Evolutionary conservation across 2,797 vertebrate genomes (phyloP), one percentile per base, ranked within the genome.

Genomic region (Sylvilagus floridanus): DNA sequence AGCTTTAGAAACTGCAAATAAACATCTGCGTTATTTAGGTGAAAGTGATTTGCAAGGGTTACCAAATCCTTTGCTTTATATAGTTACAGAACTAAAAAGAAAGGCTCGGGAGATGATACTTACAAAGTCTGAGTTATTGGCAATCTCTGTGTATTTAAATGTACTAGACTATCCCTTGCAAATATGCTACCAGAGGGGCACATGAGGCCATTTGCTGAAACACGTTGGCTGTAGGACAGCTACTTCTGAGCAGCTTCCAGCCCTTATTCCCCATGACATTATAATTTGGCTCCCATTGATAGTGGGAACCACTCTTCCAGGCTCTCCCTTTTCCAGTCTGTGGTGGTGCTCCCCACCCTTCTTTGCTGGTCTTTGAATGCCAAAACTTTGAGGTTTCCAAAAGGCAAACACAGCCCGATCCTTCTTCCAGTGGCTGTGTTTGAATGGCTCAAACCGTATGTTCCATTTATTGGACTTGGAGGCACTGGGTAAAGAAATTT

Each of bases 371-470:
- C 32, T 93, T 71, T 88, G 69, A 35, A 89, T 87, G 62, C 83
- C 93, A 96, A 90, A 92, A 5, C 37, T 90, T 73, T 91, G 91
- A 97, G 88, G 75, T 91, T 96, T 93, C 28, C 90, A 86, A 93
- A 90, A 93, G 63, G 66, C 84, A 94, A 72, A 85, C 92, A 92
- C 30, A 93, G 73, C 37, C 65, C 22, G 14, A 8, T 71, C 52
- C 72, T 76, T 92, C 71, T 30, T 50, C 47, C 7, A 24, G 68
- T 69, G 92, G n/a, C 11, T 77, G n/a, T 37, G 54, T 83, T 71
- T 85, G 82, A 94, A 73, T 47, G 37, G 68, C 62, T 95, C 90
- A 90, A 68, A 65, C 63, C 52, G 35, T 84, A 71, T 82, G n/a
- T 95, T 90, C 62, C 71, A 54, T 94, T 85, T 93, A 69, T 32